These are phyloP conservation scores for Dexiosoma caninum DNA, from an alignment of 2,888 invertebrate species.

Conservation along the genomic window DNA sequence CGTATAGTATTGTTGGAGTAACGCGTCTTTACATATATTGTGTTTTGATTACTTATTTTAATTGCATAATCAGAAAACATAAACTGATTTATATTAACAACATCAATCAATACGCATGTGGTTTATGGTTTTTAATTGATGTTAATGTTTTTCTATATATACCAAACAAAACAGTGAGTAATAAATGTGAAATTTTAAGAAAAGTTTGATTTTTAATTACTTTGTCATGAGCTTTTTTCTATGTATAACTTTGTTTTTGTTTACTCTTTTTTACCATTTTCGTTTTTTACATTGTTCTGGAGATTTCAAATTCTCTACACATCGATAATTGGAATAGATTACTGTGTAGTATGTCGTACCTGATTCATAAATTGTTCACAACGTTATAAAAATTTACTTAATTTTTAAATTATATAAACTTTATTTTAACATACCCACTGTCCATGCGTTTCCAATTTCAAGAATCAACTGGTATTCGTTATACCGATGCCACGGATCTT, in stretches of 20 bases:
- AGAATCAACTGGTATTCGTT: too few relatives aligned
- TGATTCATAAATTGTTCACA: too few relatives aligned
- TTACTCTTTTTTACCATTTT: slow-evolving; percentile 34
- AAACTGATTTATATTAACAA: slow-evolving; percentile 43
- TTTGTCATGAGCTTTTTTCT: slow-evolving; percentile 18
- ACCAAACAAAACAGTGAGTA: slow-evolving; percentile 49
- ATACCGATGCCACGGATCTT: too few relatives aligned
- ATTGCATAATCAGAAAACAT: slow-evolving; percentile 62
- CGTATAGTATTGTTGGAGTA: slow-evolving; percentile 44
- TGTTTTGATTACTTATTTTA: slow-evolving; percentile 55
- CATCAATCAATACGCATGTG: neutral
- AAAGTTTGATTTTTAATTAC: neutral
- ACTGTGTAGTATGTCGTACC: neutral
- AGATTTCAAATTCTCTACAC: slow-evolving; percentile 8
- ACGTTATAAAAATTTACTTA: too few relatives aligned
- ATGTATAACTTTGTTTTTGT: slow-evolving; percentile 54
- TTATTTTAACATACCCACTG: too few relatives aligned
- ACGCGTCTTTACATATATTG: slow-evolving; percentile 44
- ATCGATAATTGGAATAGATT: slow-evolving; percentile 37
- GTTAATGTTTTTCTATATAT: neutral
- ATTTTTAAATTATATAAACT: too few relatives aligned
- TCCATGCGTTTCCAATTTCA: too few relatives aligned
- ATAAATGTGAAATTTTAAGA: neutral
- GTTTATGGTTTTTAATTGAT: slow-evolving; percentile 1
- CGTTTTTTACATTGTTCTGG: neutral